Percentiles rank a stretch among this genome's conserved stretches.
Evolutionary conservation across 2,888 invertebrate genomes (phyloP).

Genomic region (Lasiommata megera): DNA sequence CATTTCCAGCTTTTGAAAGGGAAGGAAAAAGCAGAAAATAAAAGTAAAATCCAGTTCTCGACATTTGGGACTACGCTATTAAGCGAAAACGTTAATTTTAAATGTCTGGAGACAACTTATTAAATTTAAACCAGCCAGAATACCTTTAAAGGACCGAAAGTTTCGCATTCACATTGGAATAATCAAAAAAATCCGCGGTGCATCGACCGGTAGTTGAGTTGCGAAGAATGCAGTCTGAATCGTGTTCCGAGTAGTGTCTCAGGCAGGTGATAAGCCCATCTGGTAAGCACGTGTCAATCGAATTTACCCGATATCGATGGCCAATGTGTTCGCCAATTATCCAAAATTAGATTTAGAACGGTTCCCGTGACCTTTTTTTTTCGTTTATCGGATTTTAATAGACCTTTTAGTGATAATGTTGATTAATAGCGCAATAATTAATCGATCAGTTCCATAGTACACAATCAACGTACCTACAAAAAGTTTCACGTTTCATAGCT

Average conservation of each 20-base stretch:
- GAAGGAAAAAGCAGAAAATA: neutral
- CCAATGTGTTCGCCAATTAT: conserved; percentile 58
- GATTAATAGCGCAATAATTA: conserved; percentile 23
- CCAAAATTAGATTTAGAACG: conserved; percentile 50
- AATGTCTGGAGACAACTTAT: conserved; percentile 22
- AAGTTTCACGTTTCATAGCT: conserved; percentile 6
- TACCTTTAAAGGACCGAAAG: conserved; percentile 21
- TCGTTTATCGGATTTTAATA: conserved; percentile 45
- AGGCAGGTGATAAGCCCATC: conserved; percentile 69
- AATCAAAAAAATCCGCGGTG: conserved; percentile 33
- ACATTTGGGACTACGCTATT: neutral
- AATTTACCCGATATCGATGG: conserved; percentile 49
- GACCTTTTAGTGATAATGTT: conserved; percentile 33
- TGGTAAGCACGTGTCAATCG: conserved; percentile 62
- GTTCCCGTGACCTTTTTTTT: conserved; percentile 31
- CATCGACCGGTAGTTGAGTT: conserved; percentile 53
- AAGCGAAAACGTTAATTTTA: conserved; percentile 10
- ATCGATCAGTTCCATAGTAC: neutral
- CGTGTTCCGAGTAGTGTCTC: conserved; percentile 55
- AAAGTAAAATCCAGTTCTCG: neutral
- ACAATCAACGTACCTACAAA: conserved; percentile 3
- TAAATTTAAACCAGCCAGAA: conserved; percentile 19
- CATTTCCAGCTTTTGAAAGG: neutral
- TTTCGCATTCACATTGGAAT: conserved; percentile 26
- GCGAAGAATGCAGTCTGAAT: conserved; percentile 64